Evolutionary conservation across 2,797 vertebrate genomes (phyloP).

Genomic region (Craterocephalus amniculus): DNA sequence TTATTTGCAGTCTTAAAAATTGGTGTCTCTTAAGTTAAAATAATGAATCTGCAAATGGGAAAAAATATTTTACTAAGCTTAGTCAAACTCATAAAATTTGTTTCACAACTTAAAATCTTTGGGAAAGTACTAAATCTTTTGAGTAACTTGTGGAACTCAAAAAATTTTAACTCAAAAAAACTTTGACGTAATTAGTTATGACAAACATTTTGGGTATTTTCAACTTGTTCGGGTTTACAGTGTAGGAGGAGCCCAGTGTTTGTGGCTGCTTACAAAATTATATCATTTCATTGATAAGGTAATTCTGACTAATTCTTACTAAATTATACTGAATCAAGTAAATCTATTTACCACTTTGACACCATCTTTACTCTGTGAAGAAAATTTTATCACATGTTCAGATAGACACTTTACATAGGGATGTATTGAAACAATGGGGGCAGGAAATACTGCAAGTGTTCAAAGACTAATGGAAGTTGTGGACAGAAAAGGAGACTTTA

Average conservation of each 20-base stretch:
- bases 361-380: slow-evolving; percentile 11
- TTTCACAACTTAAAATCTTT: too few relatives aligned
- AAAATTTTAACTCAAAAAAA: too few relatives aligned
- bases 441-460: slow-evolving; percentile 18
- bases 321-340: slow-evolving; percentile 5
- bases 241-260: background rate
- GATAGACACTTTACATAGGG: slow-evolving; percentile 49
- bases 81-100: too few relatives aligned
- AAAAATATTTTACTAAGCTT: slow-evolving; percentile 14
- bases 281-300: slow-evolving; percentile 14
- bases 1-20: slow-evolving; percentile 44
- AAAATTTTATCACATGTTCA: slow-evolving; percentile 53
- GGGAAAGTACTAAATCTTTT: too few relatives aligned
- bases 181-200: too few relatives aligned
- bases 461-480: background rate
- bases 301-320: background rate
- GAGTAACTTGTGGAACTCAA: too few relatives aligned
- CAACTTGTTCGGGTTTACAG: too few relatives aligned
- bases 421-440: slow-evolving; percentile 28
- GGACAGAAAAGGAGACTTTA: slow-evolving; percentile 24
- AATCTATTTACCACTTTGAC: slow-evolving; percentile 36
- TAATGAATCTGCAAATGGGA: slow-evolving; percentile 26
- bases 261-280: slow-evolving; percentile 2
- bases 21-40: slow-evolving; percentile 17
- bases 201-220: too few relatives aligned